Evolutionary conservation across 92 coral and sea anemone genomes (phyloP).

Genomic region (Phenganax marumi): DNA sequence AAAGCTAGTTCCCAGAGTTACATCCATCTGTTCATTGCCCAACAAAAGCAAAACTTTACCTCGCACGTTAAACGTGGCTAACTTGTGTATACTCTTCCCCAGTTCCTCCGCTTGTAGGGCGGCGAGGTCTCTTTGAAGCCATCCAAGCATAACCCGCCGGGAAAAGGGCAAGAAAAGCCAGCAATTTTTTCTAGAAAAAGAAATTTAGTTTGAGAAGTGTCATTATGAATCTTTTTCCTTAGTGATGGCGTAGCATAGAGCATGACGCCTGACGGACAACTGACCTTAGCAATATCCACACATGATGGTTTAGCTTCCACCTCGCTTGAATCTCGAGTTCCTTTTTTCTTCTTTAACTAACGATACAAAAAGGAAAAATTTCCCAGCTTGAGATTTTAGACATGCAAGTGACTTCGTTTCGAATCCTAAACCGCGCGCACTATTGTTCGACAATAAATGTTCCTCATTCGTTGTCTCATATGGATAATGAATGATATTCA

Average conservation of each 20-base stretch:
- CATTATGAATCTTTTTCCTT: background rate
- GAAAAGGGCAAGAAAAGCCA: constrained; percentile 26
- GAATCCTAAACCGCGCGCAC: no score
- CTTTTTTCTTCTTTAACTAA: constrained; percentile 32
- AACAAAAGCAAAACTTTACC: background rate
- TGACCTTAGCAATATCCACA: constrained; percentile 28
- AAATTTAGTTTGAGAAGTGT: no score
- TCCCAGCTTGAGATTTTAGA: background rate
- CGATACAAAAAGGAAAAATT: background rate
- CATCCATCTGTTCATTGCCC: background rate
- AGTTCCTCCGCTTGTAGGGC: constrained; percentile 19
- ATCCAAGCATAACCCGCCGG: constrained; percentile 33
- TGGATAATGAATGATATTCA: no score
- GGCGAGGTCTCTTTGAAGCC: constrained; percentile 41
- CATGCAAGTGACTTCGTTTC: no score
- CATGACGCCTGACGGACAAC: background rate
- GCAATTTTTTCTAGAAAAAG: constrained; percentile 15
- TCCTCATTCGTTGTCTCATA: background rate
- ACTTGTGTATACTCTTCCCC: constrained; percentile 31
- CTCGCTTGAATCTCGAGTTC: constrained; percentile 12
- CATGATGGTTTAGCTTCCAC: constrained; percentile 34
- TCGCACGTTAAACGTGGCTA: constrained; percentile 4
- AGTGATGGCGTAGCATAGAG: background rate
- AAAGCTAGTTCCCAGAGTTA: background rate
- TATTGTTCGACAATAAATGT: no score